Evolutionary conservation across 2,797 vertebrate species (phyloP).

Genomic region (Thamnophis elegans): DNA sequence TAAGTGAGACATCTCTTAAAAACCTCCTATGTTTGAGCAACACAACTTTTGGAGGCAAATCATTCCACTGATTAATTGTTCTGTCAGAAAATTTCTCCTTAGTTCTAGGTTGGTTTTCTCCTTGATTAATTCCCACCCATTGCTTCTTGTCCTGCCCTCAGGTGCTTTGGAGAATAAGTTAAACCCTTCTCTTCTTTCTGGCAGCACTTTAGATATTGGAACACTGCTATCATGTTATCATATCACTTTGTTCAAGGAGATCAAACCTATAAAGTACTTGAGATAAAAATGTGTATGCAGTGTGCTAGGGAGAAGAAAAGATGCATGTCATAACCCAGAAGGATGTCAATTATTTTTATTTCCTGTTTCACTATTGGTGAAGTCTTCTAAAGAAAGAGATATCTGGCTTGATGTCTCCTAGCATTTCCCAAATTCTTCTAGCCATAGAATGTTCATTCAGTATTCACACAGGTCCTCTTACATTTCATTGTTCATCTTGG

Average conservation of each 20-base stretch:
- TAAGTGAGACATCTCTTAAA: background rate
- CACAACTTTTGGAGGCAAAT: background rate
- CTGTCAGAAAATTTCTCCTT: background rate
- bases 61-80: background rate
- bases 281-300: background rate
- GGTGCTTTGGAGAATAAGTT: background rate
- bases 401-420: background rate
- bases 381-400: background rate
- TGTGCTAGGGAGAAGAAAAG: background rate
- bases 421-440: background rate
- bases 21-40: background rate
- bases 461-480: background rate
- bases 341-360: background rate
- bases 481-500: background rate
- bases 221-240: background rate
- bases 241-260: background rate
- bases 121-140: background rate
- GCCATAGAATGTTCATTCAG: background rate
- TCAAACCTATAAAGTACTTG: background rate
- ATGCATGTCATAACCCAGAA: background rate
- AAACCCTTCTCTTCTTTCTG: background rate
- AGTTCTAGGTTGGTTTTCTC: background rate
- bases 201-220: background rate
- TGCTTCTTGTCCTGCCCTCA: background rate
- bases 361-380: background rate